Evolutionary conservation across 1,140 invertebrate species (phyloP).

Genomic region (Brachionus koreanus): DNA sequence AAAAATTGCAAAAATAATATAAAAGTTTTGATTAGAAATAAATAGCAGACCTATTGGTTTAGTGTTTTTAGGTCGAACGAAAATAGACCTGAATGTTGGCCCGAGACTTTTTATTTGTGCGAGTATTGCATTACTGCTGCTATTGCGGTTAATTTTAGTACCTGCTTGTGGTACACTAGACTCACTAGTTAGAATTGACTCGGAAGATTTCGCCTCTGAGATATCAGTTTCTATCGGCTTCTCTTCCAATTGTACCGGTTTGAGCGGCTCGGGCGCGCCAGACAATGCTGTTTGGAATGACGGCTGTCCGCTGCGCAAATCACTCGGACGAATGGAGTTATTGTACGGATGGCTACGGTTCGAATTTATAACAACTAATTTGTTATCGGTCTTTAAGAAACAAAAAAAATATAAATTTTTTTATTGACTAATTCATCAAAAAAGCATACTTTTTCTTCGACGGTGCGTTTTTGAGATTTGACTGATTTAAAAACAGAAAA

Average conservation of each 20-base stretch:
- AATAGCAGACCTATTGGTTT: background rate
- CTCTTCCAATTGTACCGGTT: background rate
- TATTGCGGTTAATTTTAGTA: conserved; percentile 15
- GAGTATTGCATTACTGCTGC: conserved; percentile 17
- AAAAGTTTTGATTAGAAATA: no score
- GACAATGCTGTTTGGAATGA: background rate
- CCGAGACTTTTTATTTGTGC: conserved; percentile 36
- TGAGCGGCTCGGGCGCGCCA: background rate
- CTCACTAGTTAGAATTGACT: background rate
- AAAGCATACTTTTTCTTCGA: background rate
- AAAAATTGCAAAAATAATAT: background rate
- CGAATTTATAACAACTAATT: conserved; percentile 24
- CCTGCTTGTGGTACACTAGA: conserved; percentile 8
- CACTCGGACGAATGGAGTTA: background rate
- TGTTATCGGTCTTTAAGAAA: background rate
- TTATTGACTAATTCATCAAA: background rate
- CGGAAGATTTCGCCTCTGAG: background rate
- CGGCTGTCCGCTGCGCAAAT: background rate
- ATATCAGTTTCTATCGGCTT: background rate
- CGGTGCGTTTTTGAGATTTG: background rate
- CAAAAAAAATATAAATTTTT: background rate
- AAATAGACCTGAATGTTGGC: conserved; percentile 22
- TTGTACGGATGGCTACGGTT: conserved; percentile 23
- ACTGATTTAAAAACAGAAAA: conserved; percentile 25
- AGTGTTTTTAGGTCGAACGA: conserved; percentile 12